These are phyloP conservation scores for Apodemia zela DNA, from an alignment of 2,888 invertebrate genomes.

Conservation along the genomic window DNA sequence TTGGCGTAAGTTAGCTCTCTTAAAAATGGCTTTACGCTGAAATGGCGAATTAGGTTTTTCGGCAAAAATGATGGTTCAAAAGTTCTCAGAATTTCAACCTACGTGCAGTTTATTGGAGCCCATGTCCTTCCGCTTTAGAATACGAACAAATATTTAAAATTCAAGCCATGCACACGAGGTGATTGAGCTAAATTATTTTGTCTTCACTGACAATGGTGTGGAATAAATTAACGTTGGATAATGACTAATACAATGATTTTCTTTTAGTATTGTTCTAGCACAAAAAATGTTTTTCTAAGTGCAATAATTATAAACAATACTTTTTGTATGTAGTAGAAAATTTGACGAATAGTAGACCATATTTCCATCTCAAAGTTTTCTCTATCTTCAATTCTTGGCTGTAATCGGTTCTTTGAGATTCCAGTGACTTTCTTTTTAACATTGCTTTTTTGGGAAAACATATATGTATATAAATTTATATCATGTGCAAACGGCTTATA, in stretches of 20 bases:
- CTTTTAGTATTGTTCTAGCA: neutral
- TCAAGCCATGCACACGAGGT: slow-evolving; percentile 35
- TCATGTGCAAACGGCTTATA: too few relatives aligned
- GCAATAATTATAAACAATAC: too few relatives aligned
- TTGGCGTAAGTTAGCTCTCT: too few relatives aligned
- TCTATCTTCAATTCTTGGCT: too few relatives aligned
- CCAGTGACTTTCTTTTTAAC: too few relatives aligned
- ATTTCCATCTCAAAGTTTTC: too few relatives aligned
- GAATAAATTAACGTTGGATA: slow-evolving; percentile 13
- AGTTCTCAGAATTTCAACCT: neutral
- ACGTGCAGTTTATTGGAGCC: slow-evolving; percentile 21
- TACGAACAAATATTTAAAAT: slow-evolving; percentile 32
- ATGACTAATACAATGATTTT: slow-evolving; percentile 7
- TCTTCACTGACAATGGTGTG: slow-evolving; percentile 1
- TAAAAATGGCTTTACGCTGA: too few relatives aligned
- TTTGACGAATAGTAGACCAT: too few relatives aligned
- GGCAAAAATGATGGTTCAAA: neutral
- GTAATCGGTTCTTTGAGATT: too few relatives aligned
- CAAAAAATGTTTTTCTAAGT: neutral
- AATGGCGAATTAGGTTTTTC: neutral
- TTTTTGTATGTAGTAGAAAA: too few relatives aligned
- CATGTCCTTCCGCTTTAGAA: slow-evolving; percentile 44
- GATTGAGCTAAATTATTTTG: slow-evolving; percentile 36
- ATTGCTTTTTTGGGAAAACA: too few relatives aligned
- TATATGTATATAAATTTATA: too few relatives aligned